Conservation (phyloP, 2,888 invertebrate species). For the Leptodirus hochenwartii region DNA sequence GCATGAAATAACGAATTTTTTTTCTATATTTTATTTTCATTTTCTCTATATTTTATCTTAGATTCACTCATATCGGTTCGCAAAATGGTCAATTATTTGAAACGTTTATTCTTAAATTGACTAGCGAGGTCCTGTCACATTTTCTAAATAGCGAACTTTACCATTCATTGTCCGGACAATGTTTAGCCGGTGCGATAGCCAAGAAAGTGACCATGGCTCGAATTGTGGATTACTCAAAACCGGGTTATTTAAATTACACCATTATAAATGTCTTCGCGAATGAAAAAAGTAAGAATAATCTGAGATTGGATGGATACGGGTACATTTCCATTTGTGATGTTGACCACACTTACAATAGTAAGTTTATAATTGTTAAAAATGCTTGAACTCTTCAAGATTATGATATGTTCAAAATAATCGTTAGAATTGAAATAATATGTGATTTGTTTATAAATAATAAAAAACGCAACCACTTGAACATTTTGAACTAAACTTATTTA, state of each 20-base stretch:
- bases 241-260: conserved; percentile 30
- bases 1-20: no score
- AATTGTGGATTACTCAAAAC: conserved; percentile 30
- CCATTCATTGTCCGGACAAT: conserved; percentile 45
- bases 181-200: conserved; percentile 40
- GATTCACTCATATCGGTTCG: conserved; percentile 25
- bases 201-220: conserved; percentile 35
- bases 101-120: conserved; percentile 37
- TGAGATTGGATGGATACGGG: conserved; percentile 17
- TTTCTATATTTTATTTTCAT: no score
- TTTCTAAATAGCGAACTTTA: conserved; percentile 47
- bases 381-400: neutral
- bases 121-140: conserved; percentile 38
- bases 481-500: no score
- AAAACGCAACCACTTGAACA: no score
- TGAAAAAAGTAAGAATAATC: conserved; percentile 13
- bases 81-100: conserved; percentile 30
- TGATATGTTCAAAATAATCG: neutral
- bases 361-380: conserved; percentile 5
- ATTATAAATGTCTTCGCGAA: conserved; percentile 16
- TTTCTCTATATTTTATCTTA: no score
- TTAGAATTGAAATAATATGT: neutral
- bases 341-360: conserved; percentile 10
- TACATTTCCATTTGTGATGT: conserved; percentile 16
- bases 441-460: no score